Evolutionary conservation across 2,888 invertebrate genomes (phyloP).

Genomic region (Tetranychus truncatus): DNA sequence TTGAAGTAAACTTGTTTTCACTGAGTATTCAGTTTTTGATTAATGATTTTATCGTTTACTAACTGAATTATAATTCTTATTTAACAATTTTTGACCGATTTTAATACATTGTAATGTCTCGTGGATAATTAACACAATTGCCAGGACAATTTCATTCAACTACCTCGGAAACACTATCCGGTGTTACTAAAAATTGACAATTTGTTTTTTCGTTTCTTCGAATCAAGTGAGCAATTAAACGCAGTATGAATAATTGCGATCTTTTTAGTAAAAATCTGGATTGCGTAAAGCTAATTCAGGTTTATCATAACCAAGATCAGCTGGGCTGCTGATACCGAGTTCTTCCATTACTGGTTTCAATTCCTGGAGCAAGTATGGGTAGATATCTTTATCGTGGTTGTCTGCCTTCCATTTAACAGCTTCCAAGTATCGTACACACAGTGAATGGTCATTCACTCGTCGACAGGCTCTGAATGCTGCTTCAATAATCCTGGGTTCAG

Average conservation of each 20-base stretch:
- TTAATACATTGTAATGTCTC: no score
- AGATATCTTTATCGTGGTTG: conserved; percentile 50
- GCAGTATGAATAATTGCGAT: not conserved
- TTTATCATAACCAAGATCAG: conserved; percentile 88
- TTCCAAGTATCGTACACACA: conserved; percentile 81
- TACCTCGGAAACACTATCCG: no score
- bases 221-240: no score
- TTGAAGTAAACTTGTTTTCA: no score
- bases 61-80: no score
- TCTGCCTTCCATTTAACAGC: conserved; percentile 74
- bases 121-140: no score
- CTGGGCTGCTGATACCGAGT: conserved; percentile 77
- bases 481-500: conserved; percentile 70
- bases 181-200: no score
- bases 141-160: no score
- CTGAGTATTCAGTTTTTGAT: no score
- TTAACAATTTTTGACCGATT: no score
- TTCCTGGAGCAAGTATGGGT: conserved; percentile 71
- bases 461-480: conserved; percentile 78
- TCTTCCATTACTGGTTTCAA: conserved; percentile 78
- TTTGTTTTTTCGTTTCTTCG: no score
- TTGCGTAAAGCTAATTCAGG: conserved; percentile 63
- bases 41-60: no score
- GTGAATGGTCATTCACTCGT: conserved; percentile 75
- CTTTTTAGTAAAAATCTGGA: conserved; percentile 9